phyloP scores from a whole-genome alignment of 2,113 vertebrate genomes.

The Mirza zaza region DNA sequence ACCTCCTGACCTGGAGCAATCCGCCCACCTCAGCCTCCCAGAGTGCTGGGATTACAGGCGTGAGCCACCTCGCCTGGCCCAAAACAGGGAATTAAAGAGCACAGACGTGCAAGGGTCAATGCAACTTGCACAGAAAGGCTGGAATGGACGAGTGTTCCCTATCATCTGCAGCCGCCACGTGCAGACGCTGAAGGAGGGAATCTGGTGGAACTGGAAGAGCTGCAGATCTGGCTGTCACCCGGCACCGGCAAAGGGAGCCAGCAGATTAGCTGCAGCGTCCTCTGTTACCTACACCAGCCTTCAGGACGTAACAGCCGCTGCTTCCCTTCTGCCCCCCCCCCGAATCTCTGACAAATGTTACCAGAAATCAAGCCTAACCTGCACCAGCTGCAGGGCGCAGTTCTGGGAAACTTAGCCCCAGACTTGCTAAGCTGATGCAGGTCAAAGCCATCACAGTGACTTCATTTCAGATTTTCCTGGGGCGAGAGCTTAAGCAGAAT shows the following conservation, averaged over 20 bases:
- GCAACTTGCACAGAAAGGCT: not conserved
- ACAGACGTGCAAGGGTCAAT: not conserved
- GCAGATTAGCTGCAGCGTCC: rapidly evolving
- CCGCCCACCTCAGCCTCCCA: too few species aligned
- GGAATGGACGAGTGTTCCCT: rapidly evolving
- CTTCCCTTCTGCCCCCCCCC: not conserved
- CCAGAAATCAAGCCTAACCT: not conserved
- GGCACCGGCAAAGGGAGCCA: rapidly evolving
- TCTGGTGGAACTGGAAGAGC: not conserved
- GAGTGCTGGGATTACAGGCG: too few species aligned
- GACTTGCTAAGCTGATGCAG: not conserved
- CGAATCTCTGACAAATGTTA: not conserved
- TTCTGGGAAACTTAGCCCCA: not conserved
- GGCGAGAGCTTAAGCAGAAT: not conserved
- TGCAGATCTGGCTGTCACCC: rapidly evolving
- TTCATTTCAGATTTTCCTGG: not conserved
- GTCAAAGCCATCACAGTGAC: not conserved
- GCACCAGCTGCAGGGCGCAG: not conserved
- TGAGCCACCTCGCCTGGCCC: too few species aligned
- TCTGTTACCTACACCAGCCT: not conserved
- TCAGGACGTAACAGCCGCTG: rapidly evolving
- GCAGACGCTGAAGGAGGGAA: not conserved
- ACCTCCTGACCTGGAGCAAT: too few species aligned
- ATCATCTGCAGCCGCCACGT: not conserved
- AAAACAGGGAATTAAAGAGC: not conserved